phyloP scores from a whole-genome alignment of 2,888 invertebrate species.

The Herminia tarsipennalis region DNA sequence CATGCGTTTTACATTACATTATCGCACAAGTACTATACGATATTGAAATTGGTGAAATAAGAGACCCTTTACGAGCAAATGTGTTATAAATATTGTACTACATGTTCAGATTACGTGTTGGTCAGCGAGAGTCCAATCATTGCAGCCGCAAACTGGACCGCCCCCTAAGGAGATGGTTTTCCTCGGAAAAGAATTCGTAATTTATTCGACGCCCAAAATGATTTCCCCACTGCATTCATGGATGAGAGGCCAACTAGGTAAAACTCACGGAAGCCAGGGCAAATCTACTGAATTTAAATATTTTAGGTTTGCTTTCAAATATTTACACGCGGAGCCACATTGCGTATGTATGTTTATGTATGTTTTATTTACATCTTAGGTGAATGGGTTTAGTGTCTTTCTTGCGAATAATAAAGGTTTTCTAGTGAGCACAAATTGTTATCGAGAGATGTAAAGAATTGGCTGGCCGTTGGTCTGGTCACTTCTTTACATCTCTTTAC shows the following conservation, averaged over 20 bases:
- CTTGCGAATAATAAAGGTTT: conserved; percentile 1
- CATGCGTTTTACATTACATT: too few relatives aligned
- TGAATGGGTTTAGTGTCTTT: conserved; percentile 4
- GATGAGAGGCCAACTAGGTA: conserved; percentile 45
- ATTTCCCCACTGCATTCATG: conserved; percentile 64
- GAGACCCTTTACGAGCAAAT: too few relatives aligned
- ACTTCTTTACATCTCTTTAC: too few relatives aligned
- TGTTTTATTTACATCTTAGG: conserved; percentile 31
- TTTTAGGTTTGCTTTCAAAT: conserved; percentile 40
- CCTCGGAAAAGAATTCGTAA: conserved; percentile 55
- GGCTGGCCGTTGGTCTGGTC: too few relatives aligned
- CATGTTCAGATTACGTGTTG: conserved; percentile 16
- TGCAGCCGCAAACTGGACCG: conserved; percentile 43
- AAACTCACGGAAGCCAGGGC: conserved; percentile 27
- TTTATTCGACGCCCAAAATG: conserved; percentile 51
- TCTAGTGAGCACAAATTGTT: conserved; percentile 2
- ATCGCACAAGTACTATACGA: too few relatives aligned
- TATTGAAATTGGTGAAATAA: too few relatives aligned
- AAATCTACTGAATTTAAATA: conserved; percentile 40
- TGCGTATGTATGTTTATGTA: conserved; percentile 26
- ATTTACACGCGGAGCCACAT: conserved; percentile 27
- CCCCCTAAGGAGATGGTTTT: conserved; percentile 56
- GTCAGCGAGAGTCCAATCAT: conserved; percentile 35
- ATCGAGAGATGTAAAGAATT: conserved; percentile 3
- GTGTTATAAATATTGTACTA: conserved; percentile 8